These are phyloP conservation scores for Drosophila teissieri DNA, from an alignment of 1,140 invertebrate species.

Conservation along the genomic window DNA sequence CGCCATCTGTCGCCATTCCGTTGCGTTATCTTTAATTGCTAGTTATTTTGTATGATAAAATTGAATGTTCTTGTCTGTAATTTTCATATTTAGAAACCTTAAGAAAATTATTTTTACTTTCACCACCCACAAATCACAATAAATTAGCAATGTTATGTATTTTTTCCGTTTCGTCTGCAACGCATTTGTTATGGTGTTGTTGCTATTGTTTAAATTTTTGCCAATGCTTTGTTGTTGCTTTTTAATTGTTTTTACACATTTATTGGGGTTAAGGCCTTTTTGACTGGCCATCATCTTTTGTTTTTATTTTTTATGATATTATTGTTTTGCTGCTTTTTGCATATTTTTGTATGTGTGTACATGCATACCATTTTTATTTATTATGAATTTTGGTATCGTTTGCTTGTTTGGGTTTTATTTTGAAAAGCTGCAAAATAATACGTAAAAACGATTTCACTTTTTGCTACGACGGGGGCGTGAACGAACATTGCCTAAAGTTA, in stretches of 20 bases:
- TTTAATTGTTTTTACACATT: conserved; percentile 72
- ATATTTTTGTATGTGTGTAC: conserved; percentile 22
- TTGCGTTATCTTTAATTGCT: too few relatives aligned
- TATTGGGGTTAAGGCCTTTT: conserved; percentile 72
- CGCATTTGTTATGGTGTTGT: background rate
- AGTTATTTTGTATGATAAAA: background rate
- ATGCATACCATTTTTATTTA: background rate
- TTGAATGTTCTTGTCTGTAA: background rate
- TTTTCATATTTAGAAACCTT: background rate
- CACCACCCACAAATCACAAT: background rate
- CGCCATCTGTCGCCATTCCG: too few relatives aligned
- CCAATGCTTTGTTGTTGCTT: conserved; percentile 19
- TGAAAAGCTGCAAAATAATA: conserved; percentile 45
- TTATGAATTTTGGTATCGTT: conserved; percentile 17
- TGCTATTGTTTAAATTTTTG: conserved; percentile 2
- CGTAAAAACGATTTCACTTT: conserved; percentile 50
- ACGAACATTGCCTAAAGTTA: conserved; percentile 6
- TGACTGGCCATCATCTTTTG: conserved; percentile 46
- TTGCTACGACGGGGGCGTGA: conserved; percentile 3
- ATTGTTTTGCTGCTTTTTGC: conserved; percentile 18
- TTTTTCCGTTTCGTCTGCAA: background rate
- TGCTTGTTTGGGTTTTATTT: conserved; percentile 42
- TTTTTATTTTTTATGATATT: conserved; percentile 32
- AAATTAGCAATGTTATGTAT: background rate
- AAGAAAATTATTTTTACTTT: background rate